Conservation (phyloP, 1,140 invertebrate species). For the Bombus sylvicola region DNA sequence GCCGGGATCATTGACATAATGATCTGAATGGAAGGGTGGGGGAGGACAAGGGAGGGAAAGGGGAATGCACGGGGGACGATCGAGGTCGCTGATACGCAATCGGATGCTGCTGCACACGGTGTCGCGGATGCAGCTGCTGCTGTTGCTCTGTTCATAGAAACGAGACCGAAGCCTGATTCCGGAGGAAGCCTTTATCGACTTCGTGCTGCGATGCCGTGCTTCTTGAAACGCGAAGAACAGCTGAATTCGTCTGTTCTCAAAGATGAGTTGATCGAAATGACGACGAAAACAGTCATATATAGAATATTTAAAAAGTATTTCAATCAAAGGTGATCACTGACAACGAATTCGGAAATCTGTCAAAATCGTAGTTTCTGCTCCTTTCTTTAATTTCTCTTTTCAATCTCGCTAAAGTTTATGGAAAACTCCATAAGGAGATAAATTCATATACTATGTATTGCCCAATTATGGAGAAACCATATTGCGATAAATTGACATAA, state of each 20-base stretch:
- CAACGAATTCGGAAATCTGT: no score
- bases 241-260: no score
- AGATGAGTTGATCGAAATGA: background rate
- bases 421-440: no score
- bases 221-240: background rate
- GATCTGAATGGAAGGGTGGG: constrained; percentile 56
- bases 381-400: background rate
- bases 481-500: background rate
- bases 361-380: no score
- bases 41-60: constrained; percentile 24
- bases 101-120: constrained; percentile 49
- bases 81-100: constrained; percentile 68
- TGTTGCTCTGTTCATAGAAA: constrained; percentile 42
- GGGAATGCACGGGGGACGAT: constrained; percentile 50
- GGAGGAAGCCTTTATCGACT: background rate
- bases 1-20: constrained; percentile 67
- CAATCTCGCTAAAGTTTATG: background rate
- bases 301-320: background rate
- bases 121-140: constrained; percentile 32
- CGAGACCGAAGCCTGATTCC: constrained; percentile 31
- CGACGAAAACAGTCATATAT: background rate
- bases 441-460: no score
- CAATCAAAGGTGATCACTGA: background rate
- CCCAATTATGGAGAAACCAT: background rate
- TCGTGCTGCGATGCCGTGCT: background rate